Evolutionary conservation across 2,113 vertebrate species (phyloP).

Genomic region (Dascyllus trimaculatus): DNA sequence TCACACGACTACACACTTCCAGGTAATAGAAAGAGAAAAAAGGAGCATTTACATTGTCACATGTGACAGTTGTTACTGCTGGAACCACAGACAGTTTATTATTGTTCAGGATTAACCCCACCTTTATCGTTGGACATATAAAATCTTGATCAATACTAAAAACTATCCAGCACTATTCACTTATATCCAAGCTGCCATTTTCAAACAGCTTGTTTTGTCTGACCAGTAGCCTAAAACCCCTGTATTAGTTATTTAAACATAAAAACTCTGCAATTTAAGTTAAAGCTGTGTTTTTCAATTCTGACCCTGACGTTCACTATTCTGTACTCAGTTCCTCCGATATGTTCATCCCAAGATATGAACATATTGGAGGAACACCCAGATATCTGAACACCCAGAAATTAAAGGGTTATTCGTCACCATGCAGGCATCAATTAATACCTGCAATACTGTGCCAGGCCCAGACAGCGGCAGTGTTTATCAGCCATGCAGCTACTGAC

Average conservation of each 20-base stretch:
- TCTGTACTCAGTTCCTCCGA: background rate
- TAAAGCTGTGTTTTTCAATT: background rate
- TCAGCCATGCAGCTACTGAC: constrained; percentile 57
- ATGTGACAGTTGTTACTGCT: too few relatives aligned
- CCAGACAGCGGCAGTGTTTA: constrained; percentile 79
- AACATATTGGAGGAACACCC: too few relatives aligned
- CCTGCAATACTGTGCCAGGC: constrained; percentile 70
- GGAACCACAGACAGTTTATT: too few relatives aligned
- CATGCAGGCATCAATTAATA: constrained; percentile 10
- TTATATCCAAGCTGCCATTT: too few relatives aligned
- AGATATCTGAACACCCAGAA: background rate
- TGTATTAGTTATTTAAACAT: background rate
- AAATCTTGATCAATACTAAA: too few relatives aligned
- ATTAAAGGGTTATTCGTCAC: constrained; percentile 27
- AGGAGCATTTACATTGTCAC: background rate
- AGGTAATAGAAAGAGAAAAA: background rate
- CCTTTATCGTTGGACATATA: too few relatives aligned
- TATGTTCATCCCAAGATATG: background rate
- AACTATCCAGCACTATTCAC: too few relatives aligned
- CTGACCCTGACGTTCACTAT: background rate
- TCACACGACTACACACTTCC: background rate
- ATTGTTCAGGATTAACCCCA: too few relatives aligned
- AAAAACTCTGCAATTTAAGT: too few relatives aligned
- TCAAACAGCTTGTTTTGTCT: background rate
- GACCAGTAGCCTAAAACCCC: background rate